These are phyloP conservation scores for Dasyornis broadbenti DNA, from an alignment of 2,113 vertebrate genomes.

Conservation along the genomic window DNA sequence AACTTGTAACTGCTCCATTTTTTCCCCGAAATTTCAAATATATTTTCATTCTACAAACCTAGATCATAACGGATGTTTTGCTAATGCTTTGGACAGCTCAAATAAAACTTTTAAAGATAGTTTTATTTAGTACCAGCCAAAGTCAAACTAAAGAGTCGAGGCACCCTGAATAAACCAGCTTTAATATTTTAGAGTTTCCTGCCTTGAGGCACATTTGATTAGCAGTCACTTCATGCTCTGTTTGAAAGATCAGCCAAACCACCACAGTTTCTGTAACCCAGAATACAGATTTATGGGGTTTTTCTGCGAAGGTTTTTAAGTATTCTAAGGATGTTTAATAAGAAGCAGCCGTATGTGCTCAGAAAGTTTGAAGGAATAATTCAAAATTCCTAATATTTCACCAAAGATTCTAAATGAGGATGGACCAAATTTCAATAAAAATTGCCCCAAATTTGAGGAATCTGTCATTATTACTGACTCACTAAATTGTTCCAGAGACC, in stretches of 20 bases:
- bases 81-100: not conserved
- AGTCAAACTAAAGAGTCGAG: not conserved
- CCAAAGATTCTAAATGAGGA: not conserved
- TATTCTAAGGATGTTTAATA: not conserved
- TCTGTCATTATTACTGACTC: slow-evolving; percentile 41
- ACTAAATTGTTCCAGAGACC: slow-evolving; percentile 59
- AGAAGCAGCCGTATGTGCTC: not conserved
- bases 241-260: slow-evolving; percentile 19
- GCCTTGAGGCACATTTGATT: slow-evolving; percentile 31
- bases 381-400: not conserved
- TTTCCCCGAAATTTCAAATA: not conserved
- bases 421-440: not conserved
- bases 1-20: not conserved
- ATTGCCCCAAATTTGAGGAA: slow-evolving; percentile 23
- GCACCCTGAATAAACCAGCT: not conserved
- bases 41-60: not conserved
- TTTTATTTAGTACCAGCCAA: not conserved
- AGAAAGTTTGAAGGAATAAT: not conserved
- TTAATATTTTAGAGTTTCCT: slow-evolving; percentile 19
- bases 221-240: not conserved
- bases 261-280: not conserved
- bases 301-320: not conserved
- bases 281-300: not conserved
- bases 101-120: not conserved
- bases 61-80: not conserved